A percentile compares a stretch with the other conserved stretches of the same genome.
Conservation (phyloP, 2,888 invertebrate genomes). For the Scaptomyza tumidula region DNA sequence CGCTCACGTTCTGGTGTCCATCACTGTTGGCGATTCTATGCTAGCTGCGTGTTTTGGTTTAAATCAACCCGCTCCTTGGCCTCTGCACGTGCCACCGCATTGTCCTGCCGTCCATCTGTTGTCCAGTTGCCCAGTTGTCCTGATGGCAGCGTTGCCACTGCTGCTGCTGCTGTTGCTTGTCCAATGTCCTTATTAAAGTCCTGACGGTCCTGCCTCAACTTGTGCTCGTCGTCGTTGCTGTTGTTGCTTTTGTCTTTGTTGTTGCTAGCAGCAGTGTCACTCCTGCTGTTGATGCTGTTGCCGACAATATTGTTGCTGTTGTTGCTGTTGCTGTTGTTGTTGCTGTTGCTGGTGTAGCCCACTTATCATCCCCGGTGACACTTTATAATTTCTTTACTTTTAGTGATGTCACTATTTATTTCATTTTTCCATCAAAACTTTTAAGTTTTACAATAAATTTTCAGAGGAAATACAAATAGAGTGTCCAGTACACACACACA, state of each 20-base stretch:
- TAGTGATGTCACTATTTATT: slow-evolving; percentile 84
- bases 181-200: slow-evolving; percentile 78
- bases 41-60: slow-evolving; percentile 53
- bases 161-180: slow-evolving; percentile 52
- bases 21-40: slow-evolving; percentile 35
- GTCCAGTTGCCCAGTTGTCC: slow-evolving; percentile 41
- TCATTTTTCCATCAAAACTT: slow-evolving; percentile 83
- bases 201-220: slow-evolving; percentile 77
- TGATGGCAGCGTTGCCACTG: slow-evolving; percentile 42
- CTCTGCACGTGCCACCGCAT: slow-evolving; percentile 61
- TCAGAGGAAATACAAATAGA: slow-evolving; percentile 81
- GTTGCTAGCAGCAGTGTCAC: slow-evolving; percentile 70
- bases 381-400: slow-evolving; percentile 84
- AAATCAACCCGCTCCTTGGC: slow-evolving; percentile 58
- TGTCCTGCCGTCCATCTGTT: slow-evolving; percentile 41
- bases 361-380: slow-evolving; percentile 85
- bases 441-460: slow-evolving; percentile 83
- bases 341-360: slow-evolving; percentile 76
- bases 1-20: slow-evolving; percentile 28
- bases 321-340: slow-evolving; percentile 50
- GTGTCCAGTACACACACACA: slow-evolving; percentile 67
- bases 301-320: slow-evolving; percentile 53
- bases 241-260: slow-evolving; percentile 29
- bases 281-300: slow-evolving; percentile 69
- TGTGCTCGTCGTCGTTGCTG: slow-evolving; percentile 51